phyloP scores from a whole-genome alignment of 2,797 vertebrate genomes.

The Dipus sagitta region DNA sequence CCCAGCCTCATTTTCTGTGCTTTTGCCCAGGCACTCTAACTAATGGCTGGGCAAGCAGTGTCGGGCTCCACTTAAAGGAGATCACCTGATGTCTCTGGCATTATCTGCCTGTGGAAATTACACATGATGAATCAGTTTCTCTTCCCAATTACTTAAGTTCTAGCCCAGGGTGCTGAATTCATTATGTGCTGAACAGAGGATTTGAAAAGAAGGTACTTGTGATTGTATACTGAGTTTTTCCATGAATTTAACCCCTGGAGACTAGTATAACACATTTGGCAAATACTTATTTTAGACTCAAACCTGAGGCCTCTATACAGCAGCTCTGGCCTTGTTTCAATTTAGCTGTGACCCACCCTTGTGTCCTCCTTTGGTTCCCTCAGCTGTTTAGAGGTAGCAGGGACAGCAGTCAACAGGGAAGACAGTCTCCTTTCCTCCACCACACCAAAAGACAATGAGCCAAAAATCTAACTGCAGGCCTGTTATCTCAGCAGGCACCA shows the following conservation, averaged over 20 bases:
- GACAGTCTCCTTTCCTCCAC: background rate
- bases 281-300: slow-evolving; percentile 35
- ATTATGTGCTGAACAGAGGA: background rate
- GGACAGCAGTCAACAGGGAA: background rate
- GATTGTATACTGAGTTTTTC: background rate
- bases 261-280: background rate
- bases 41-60: slow-evolving; percentile 38
- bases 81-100: background rate
- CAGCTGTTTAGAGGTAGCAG: background rate
- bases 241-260: background rate
- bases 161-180: slow-evolving; percentile 61
- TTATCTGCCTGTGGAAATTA: slow-evolving; percentile 61
- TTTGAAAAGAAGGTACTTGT: slow-evolving; percentile 30
- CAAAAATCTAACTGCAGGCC: background rate
- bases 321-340: slow-evolving; percentile 5
- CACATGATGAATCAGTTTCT: slow-evolving; percentile 50
- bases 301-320: background rate
- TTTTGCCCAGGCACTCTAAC: background rate
- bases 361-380: background rate
- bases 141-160: slow-evolving; percentile 38
- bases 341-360: background rate
- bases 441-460: background rate
- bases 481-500: background rate
- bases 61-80: background rate
- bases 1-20: background rate